Evolutionary conservation across 2,888 invertebrate species (phyloP), one percentile per base, ranked within the genome.

Genomic region (Palloptera scutellata): DNA sequence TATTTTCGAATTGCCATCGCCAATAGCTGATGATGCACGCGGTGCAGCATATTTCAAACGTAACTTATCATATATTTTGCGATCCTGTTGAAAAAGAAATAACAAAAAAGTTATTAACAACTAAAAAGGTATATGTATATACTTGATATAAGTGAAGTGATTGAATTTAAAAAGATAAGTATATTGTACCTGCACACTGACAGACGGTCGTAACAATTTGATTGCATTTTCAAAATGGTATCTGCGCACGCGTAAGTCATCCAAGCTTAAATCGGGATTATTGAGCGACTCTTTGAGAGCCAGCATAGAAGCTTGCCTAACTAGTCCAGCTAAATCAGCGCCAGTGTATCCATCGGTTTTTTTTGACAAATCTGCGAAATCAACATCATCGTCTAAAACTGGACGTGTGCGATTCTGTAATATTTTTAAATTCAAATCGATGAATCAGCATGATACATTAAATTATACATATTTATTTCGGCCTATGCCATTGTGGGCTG

Each of bases 271-370:
- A 1, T 87, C 86, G 1, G 86, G 86, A 72, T 86, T 86, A 2
- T 87, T 83, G 75, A 96, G 91, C 68, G 91, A 89, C 74, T 93
- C 93, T 66, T 92, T 91, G 55, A 98, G 84, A 0, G 96, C 91
- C 73, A 91, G 87, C 51, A 94, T 89, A 0, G 94, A 92, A 0
- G 98, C 95, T 79, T 97, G 95, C 74, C 94, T 88, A 0, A 98
- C 92, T 61, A 98, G 86, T 0, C 96, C 94, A 1, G 94, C 92
- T 66, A 99, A 86, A 87, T 98, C 98, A 0, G 98, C 98, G 17
- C 98, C 98, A 0, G 96, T 95, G 80, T 92, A 97, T 13, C 94
- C 92, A 15, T 93, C 89, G 6, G 89, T 88, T 68, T 91, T 87
- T 11, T 85, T 87, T 0, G 92, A 93, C 54, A 98, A 86, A 4